A percentile compares a stretch with the other conserved stretches of the same genome.
These are phyloP conservation scores for Muricea muricata DNA, from an alignment of 92 coral and sea anemone species.

Conservation along the genomic window DNA sequence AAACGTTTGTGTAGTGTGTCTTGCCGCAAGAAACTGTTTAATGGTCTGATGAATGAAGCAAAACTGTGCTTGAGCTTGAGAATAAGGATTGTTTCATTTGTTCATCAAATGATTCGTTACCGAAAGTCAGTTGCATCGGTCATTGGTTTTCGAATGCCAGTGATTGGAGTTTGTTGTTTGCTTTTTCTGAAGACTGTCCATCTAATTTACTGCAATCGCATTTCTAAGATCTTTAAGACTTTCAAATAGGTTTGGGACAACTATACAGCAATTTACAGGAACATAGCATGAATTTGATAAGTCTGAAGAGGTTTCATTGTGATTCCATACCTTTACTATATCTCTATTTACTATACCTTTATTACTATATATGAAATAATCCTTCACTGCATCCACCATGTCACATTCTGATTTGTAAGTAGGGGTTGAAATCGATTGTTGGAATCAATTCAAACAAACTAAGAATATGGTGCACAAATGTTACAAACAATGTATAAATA, in stretches of 20 bases:
- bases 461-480: too few species aligned
- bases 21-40: constrained; percentile 26
- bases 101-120: background rate
- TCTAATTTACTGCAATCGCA: background rate
- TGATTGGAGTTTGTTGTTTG: background rate
- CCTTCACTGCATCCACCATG: too few species aligned
- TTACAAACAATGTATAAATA: too few species aligned
- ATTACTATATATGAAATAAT: too few species aligned
- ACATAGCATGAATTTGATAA: constrained; percentile 61
- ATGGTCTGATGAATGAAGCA: constrained; percentile 14
- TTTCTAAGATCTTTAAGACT: background rate
- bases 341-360: background rate
- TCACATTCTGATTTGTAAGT: too few species aligned
- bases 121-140: background rate
- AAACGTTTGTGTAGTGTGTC: background rate
- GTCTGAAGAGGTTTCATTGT: constrained; percentile 31
- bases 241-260: constrained; percentile 10
- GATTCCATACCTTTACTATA: constrained; percentile 43
- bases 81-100: background rate
- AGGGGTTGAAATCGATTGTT: too few species aligned
- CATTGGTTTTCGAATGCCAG: background rate
- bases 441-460: too few species aligned
- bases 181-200: background rate
- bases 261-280: constrained; percentile 60
- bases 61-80: background rate